Conservation (phyloP, 2,113 vertebrate genomes). For the Ceuthmochares aereus region DNA sequence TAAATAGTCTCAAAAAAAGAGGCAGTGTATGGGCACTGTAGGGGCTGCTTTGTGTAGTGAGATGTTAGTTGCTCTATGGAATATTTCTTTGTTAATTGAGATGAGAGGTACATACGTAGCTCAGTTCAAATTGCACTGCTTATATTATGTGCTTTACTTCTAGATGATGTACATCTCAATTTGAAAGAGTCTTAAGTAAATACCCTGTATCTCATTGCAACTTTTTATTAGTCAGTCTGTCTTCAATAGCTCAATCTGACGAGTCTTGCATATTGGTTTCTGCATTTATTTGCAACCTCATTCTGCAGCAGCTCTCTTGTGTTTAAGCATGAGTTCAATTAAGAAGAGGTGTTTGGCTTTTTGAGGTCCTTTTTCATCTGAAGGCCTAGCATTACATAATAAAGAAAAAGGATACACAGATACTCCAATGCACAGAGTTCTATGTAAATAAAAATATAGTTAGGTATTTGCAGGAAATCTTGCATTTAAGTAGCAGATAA, state of each 20-base stretch:
- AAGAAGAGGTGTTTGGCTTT: neutral
- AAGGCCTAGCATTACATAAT: neutral
- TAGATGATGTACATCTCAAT: neutral
- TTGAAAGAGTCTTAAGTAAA: neutral
- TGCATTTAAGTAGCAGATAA: neutral
- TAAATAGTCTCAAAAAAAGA: neutral
- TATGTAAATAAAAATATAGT: neutral
- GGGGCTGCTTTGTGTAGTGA: accelerated
- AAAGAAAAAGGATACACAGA: neutral
- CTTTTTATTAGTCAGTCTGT: neutral
- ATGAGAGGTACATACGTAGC: neutral
- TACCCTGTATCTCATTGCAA: neutral
- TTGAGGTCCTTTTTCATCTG: neutral
- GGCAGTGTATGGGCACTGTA: accelerated
- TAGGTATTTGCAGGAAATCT: neutral
- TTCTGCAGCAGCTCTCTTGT: neutral
- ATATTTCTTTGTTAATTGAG: neutral
- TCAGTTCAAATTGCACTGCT: neutral
- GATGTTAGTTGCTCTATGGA: neutral
- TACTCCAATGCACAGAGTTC: neutral
- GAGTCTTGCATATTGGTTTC: neutral
- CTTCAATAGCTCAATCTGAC: neutral
- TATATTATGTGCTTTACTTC: neutral
- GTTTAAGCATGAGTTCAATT: neutral
- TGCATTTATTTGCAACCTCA: neutral